Base-by-base conservation (phyloP, 2,797 vertebrate species). In the Lophotriccus pileatus region DNA sequence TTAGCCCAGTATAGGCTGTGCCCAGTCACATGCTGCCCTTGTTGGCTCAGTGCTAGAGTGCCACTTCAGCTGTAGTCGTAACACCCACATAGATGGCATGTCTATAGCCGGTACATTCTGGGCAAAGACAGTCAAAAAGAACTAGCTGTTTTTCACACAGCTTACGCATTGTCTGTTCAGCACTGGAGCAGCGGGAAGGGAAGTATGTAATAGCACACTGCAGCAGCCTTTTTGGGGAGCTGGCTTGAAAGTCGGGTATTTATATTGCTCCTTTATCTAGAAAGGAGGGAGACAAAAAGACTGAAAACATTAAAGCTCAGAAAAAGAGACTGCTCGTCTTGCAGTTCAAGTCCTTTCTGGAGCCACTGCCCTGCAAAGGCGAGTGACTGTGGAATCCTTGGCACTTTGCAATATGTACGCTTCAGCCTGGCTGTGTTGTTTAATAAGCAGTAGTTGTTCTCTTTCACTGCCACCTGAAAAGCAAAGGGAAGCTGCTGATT, bases 401-500 rank as follows among this genome's bases (percentile, higher is more conserved):
- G 18, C 52, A 14, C 60, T 44, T 55, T 2, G 62, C 41, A 44
- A 39, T 36, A 14, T 10, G 5, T 37, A 7, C 24, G 3, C 28
- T 78, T 49, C 18, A 32, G 23, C 6, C 2, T 44, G 34, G 50
- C 30, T 1, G 1, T 14, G 22, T 19, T 72, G 72, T 46, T 74
- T 28, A 88, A n/a, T 41, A 37, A 84, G 55, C 63, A 77, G 44
- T 8, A 24, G 37, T n/a, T 79, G 18, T 66, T 58, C n/a, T 6
- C 87, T 80, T 85, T 78, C 28, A 7, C 76, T 70, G 15, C 17
- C 70, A 50, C 4, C 10, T 2, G n/a, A 79, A 75, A 56, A 80
- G 78, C 41, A 20, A 37, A 67, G 15, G 80, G 59, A 67, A 91
- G 30, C 75, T 89, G 84, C 58, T 80, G 68, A n/a, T 66, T 84